phyloP scores from a whole-genome alignment of 1,140 invertebrate species.

The Drosophila neocordata region DNA sequence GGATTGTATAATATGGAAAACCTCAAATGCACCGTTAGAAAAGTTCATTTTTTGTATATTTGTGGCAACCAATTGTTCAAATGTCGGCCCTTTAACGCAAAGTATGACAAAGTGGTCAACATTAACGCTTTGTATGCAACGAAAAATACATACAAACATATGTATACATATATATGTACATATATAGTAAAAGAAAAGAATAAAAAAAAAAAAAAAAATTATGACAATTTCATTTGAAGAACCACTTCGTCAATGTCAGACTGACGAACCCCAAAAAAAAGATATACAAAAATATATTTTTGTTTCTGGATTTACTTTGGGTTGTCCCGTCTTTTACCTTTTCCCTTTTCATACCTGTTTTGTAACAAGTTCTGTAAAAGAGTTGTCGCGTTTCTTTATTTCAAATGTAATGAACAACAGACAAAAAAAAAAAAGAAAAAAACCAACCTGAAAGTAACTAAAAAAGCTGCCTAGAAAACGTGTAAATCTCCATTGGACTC shows the following conservation, averaged over 20 bases:
- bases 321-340: slow-evolving; percentile 11
- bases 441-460: slow-evolving; percentile 29
- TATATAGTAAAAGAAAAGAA: slow-evolving; percentile 33
- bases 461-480: slow-evolving; percentile 51
- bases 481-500: slow-evolving; percentile 21
- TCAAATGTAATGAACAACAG: slow-evolving; percentile 11
- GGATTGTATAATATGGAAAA: background rate
- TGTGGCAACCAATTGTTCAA: slow-evolving; percentile 71
- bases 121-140: slow-evolving; percentile 78
- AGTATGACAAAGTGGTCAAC: slow-evolving; percentile 81
- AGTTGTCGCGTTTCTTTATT: slow-evolving; percentile 47
- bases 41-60: slow-evolving; percentile 27
- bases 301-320: background rate
- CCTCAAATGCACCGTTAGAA: slow-evolving; percentile 42
- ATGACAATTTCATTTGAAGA: slow-evolving; percentile 81
- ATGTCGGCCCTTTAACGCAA: slow-evolving; percentile 48
- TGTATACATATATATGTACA: slow-evolving; percentile 32
- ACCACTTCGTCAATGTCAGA: slow-evolving; percentile 78
- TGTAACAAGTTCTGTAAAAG: slow-evolving; percentile 56
- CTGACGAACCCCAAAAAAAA: slow-evolving; percentile 51
- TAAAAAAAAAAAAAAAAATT: slow-evolving; percentile 57
- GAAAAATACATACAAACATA: slow-evolving; percentile 53
- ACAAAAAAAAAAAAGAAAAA: background rate
- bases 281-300: background rate
- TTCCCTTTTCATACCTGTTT: slow-evolving; percentile 24